Evolutionary conservation across 1,140 invertebrate species (phyloP), one percentile per base, ranked within the genome.

Genomic region (Drosophila kurseongensis): DNA sequence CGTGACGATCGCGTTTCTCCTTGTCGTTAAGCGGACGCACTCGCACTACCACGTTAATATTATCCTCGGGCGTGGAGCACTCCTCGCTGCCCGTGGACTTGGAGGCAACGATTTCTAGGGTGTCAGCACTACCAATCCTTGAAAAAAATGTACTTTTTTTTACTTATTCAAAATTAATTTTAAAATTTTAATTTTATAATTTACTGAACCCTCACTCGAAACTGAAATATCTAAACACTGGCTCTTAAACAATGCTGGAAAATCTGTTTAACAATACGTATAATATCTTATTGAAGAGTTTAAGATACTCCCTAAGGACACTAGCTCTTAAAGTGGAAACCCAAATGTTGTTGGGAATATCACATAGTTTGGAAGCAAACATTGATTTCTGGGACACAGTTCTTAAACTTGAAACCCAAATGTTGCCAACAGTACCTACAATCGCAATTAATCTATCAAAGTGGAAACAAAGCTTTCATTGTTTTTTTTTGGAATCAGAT

Each of bases 1-100:
- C 93, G 74, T 96, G 95, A 2, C 94, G 93, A 12, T 91, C 80
- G 68, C 94, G 94, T n/a, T 93, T 93, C 91, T 97, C 96, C 75
- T 95, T 95, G 0, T 94, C 93, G 84, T 94, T 96, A 5, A 96
- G 80, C 3, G 96, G 96, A 48, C 96, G 93, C 10, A 96, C 95
- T 84, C 96, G 94, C 48, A 97, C 95, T 23, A 96, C 96, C 13
- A 97, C 96, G 91, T 96, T 96, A 58, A 97, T 96, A 80, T 96
- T 96, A 80, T 96, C 96, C 85, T 96, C 96, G n/a, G 93, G 93
- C 40, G 91, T 92, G 23, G 91, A 92, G 40, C 91, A 91, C 52
- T 92, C 91, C 57, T 89, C 83, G 58, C 91, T 92, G 48, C 83
- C 82, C 13, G 83, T 90, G 9, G 91, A 92, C 13, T 92, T 92